phyloP scores from a whole-genome alignment of 2,888 invertebrate genomes.

The Nematopogon swammerdamellus region DNA sequence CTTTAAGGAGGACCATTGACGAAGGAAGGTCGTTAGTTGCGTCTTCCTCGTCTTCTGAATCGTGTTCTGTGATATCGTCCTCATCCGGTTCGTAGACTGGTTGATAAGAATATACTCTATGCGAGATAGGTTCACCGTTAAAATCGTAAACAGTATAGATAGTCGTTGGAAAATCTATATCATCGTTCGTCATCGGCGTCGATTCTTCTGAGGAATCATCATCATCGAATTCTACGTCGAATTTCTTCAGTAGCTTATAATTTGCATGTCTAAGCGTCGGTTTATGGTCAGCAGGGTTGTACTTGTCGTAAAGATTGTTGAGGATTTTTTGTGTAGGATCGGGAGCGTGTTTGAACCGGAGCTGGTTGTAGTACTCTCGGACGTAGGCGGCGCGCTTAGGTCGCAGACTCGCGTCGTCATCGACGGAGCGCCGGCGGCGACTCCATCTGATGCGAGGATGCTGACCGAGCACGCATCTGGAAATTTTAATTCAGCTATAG shows the following conservation, averaged over 20 bases:
- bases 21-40: conserved; percentile 21
- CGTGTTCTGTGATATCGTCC: conserved; percentile 26
- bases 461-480: conserved; percentile 75
- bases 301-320: conserved; percentile 43
- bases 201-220: conserved; percentile 14
- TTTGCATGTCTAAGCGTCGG: conserved; percentile 46
- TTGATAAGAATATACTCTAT: conserved; percentile 43
- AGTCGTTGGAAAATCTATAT: conserved; percentile 37
- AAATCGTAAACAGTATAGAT: conserved; percentile 46
- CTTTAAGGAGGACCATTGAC: conserved; percentile 41
- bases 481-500: too few relatives aligned
- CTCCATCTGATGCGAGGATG: conserved; percentile 86
- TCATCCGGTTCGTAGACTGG: conserved; percentile 48
- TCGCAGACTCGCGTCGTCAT: conserved; percentile 35
- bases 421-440: conserved; percentile 59
- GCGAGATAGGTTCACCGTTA: conserved; percentile 48
- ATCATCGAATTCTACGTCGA: conserved; percentile 29
- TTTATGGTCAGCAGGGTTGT: conserved; percentile 34
- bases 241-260: conserved; percentile 45
- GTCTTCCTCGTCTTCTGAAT: conserved; percentile 31
- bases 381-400: conserved; percentile 38
- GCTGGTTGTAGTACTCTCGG: conserved; percentile 38
- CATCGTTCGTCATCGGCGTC: conserved; percentile 12
- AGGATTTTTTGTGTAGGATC: conserved; percentile 21
- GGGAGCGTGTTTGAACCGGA: conserved; percentile 23